Evolutionary conservation across 2,888 invertebrate species (phyloP), one percentile per base, ranked within the genome.

Genomic region (Acleris literana): DNA sequence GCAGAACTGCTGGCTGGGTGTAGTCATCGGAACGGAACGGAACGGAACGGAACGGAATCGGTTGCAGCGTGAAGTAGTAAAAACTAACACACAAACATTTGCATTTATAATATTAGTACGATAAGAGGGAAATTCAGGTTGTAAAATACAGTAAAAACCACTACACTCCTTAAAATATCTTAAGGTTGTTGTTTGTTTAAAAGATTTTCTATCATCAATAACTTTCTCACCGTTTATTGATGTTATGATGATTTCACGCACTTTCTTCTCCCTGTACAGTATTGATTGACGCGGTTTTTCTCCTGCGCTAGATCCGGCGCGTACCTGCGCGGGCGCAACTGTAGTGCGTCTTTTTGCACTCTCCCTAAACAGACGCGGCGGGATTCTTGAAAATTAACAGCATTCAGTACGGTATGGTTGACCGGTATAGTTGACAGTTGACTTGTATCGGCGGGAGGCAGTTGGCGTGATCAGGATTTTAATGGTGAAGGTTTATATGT

Each of bases 311-410:
- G 65, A 61, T 61, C 65, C 65, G 65, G 65, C 48, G 48, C 54
- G 53, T 60, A 56, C 51, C 65, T 43, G 70, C 55, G 68, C 69
- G 9, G 18, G 54, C 61, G 69, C 70, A 72, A 70, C 70, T 69
- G 72, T 70, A 68, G 58, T 33, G 64, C 56, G 20, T 68, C 69
- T 76, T 78, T 77, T 74, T 78, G 43, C 33, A 9, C 60, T 55
- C 68, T 71, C 71, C 73, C 74, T 76, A 75, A 76, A 76, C 70
- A 75, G 71, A 69, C 22, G 65, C 59, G 71, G 71, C 59, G 33
- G 70, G 71, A 71, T 79, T 79, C 79, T 75, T 71, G 73, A 73
- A 76, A 79, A 79, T 77, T 79, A 80, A 80, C 80, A 74, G 79
- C 74, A 71, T 70, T 71, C 63, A 63, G 58, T 70, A 74, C 76